A percentile compares a stretch with the other conserved stretches of the same genome.
Conservation (phyloP, 2,888 invertebrate species). For the Pegoplata infirma region DNA sequence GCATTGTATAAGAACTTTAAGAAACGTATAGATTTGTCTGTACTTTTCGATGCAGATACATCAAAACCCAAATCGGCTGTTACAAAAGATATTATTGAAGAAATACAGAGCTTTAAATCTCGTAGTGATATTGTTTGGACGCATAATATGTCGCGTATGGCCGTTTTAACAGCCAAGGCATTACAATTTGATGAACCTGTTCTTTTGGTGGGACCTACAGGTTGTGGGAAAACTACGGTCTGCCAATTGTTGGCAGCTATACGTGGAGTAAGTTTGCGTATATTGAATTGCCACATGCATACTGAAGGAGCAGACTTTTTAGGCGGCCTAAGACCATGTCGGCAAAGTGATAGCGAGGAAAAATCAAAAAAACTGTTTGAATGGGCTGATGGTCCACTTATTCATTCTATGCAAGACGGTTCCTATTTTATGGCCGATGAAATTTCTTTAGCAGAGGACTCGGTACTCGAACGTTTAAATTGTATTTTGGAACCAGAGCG, state of each 20-base stretch:
- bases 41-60: conserved; percentile 84
- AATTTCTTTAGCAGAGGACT: conserved; percentile 98
- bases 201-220: conserved; percentile 97
- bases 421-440: conserved; percentile 96
- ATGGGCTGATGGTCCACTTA: conserved; percentile 98
- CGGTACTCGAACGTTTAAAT: conserved; percentile 97
- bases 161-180: conserved; percentile 89
- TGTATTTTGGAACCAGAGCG: conserved; percentile 96
- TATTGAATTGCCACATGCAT: conserved; percentile 99
- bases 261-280: conserved; percentile 83
- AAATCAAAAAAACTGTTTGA: conserved; percentile 85
- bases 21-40: conserved; percentile 83
- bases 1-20: conserved; percentile 89
- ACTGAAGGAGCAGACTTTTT: conserved; percentile 99
- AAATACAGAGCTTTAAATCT: conserved; percentile 80
- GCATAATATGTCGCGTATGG: conserved; percentile 90
- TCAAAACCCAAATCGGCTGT: conserved; percentile 84
- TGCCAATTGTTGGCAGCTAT: conserved; percentile 91
- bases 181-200: conserved; percentile 95
- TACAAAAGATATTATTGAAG: conserved; percentile 84
- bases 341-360: conserved; percentile 64
- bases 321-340: conserved; percentile 94
- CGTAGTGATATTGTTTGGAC: conserved; percentile 95
- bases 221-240: conserved; percentile 97
- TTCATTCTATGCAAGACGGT: conserved; percentile 93